Base-by-base conservation (phyloP, 1,140 invertebrate species). In the Brachionus manjavacas region DNA sequence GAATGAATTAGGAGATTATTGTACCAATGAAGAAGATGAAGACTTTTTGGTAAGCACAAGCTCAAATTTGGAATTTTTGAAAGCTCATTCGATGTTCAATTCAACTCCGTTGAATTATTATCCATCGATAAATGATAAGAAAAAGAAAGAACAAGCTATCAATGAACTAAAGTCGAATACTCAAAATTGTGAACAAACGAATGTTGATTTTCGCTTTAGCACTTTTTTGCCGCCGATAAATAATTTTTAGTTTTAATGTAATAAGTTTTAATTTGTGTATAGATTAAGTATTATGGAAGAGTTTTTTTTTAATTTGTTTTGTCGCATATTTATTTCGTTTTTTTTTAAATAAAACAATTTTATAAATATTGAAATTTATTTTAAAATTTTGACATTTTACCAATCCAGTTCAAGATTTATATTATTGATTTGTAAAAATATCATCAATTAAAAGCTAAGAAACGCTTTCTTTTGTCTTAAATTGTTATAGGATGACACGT, bases 91-190 rank as follows among this genome's bases (percentile, higher is more conserved):
- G 31, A 64, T 81, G 79, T 81, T 81, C 52, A 68, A 81, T 68
- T 64, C 52, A 49, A 81, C 52, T 43, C 64, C 79, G 9, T 81
- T 81, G 39, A 81, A 81, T 28, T 81, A 64, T 64, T 81, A 81
- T 68, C 79, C 79, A 43, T 81, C 79, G 12, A 43, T 81, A 4
- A 46, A 76, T 49, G 20, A 76, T 14, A 49, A 76, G 23, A 49
- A 52, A 14, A 31, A 25, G 3, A 49, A 49, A 14, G 39, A 49
- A 14, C 72, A 49, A 76, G 25, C 72, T 41, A 4, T 41, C 11
- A 39, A 74, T 23, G 43, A 76, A 76, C 20, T 35, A 28, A 76
- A 46, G 16, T 43, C 46, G 49, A 25, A 23, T 52, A 60, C n/a
- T 60, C 52, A 60, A 60, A 60, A 60, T 60, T 60, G 52, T 60